Percentiles rank a stretch among this genome's conserved stretches.
phyloP scores from a whole-genome alignment of 2,113 vertebrate genomes.

The Clupea harengus region DNA sequence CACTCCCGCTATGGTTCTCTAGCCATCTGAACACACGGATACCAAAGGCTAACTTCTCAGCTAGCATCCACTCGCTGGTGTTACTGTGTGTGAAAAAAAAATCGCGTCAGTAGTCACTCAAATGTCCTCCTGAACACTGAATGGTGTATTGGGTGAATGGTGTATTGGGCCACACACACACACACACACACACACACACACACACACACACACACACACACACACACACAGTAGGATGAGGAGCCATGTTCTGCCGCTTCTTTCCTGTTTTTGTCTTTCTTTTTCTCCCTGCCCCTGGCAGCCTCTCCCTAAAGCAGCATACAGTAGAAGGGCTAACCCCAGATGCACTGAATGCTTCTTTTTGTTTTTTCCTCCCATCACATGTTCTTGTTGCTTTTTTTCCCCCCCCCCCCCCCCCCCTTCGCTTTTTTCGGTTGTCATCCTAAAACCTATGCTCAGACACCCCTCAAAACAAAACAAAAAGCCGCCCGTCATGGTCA shows the following conservation, averaged over 20 bases:
- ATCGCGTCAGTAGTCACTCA: not conserved
- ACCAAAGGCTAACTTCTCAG: not conserved
- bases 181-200: slow-evolving; percentile 4
- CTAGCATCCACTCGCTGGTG: not conserved
- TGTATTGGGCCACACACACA: not conserved
- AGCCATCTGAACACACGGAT: not conserved
- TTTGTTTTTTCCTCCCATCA: slow-evolving; percentile 33
- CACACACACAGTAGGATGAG: not conserved
- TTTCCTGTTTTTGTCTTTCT: not conserved
- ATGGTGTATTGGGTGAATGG: not conserved
- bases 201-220: not conserved
- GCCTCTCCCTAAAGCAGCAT: not conserved
- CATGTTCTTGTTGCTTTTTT: slow-evolving; percentile 38
- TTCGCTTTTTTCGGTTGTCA: slow-evolving; percentile 70
- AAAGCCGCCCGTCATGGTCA: not conserved
- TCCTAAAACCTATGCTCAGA: slow-evolving; percentile 63
- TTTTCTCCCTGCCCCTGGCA: not conserved
- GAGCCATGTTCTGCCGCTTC: not conserved
- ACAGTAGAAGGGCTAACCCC: slow-evolving; percentile 42
- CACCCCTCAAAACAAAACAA: slow-evolving; percentile 52
- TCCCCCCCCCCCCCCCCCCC: not conserved
- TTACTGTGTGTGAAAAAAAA: not conserved
- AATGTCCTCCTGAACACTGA: not conserved
- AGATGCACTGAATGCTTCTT: slow-evolving; percentile 49
- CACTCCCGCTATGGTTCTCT: not conserved